phyloP scores from a whole-genome alignment of 2,113 vertebrate genomes.

The Alligator mississippiensis region DNA sequence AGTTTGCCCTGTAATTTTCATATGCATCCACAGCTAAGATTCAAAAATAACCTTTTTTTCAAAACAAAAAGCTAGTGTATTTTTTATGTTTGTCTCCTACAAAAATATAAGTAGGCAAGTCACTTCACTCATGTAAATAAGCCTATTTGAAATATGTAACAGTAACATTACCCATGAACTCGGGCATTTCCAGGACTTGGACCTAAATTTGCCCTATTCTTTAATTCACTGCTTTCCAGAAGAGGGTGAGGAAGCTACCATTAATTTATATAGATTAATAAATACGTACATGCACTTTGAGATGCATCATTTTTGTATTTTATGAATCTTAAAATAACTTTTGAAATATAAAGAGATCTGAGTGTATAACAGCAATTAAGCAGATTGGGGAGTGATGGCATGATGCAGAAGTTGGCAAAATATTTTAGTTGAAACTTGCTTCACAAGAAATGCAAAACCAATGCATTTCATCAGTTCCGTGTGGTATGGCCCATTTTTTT shows the following conservation, averaged over 20 bases:
- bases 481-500: not conserved
- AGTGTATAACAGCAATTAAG: not conserved
- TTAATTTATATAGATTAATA: not conserved
- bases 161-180: not conserved
- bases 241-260: not conserved
- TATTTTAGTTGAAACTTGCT: too few species aligned
- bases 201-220: not conserved
- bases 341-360: not conserved
- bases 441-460: not conserved
- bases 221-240: not conserved
- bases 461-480: not conserved
- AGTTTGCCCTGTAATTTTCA: not conserved
- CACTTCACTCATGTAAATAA: not conserved
- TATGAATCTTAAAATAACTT: not conserved
- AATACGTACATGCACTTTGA: not conserved
- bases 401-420: too few species aligned
- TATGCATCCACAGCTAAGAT: not conserved
- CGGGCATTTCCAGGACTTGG: not conserved
- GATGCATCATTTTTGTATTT: not conserved
- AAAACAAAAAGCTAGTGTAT: not conserved
- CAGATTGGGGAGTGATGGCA: not conserved
- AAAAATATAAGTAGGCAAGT: not conserved
- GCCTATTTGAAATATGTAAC: not conserved
- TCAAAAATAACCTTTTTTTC: not conserved
- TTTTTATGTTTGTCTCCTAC: not conserved